Base-by-base conservation (phyloP, 1,140 invertebrate genomes). In the Cydia fagiglandana region DNA sequence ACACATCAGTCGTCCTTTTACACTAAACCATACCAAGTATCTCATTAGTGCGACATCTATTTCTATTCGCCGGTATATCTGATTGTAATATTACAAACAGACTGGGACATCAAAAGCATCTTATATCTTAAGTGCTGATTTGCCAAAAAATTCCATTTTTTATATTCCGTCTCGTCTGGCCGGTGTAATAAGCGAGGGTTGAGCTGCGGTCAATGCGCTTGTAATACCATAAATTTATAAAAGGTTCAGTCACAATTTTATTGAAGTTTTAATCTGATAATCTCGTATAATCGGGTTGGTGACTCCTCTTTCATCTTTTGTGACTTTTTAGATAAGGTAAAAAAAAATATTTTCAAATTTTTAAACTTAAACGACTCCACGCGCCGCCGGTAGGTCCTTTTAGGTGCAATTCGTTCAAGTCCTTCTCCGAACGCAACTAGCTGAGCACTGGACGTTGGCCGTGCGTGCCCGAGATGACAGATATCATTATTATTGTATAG, bases 51-150 rank as follows among this genome's bases (percentile, higher is more conserved):
- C 24, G 24, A 24, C 24, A 1, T 24, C 24, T 50, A 50, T 50
- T 50, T 0, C 0, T 4, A 15, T 12, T 47, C 45, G 13, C 4
- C 3, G 13, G 13, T 47, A 47, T 47, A 47, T 3, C 10, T 13
- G 10, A 47, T 47, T 47, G 13, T 6, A 13, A 50, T 17, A 7
- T 56, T 7, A 9, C 6, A 17, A 17, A 56, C 6, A 56, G 53
- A 56, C 15, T 56, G 53, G n/a, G 24, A 24, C 24, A 24, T 24
- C 24, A 24, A 17, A 56, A 20, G 53, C 5, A n/a, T 5, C 6
- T 56, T 56, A 50, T n/a, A 50, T 50, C 47, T 50, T 50, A 56
- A 56, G n/a, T 50, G 12, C 15, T 56, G 47, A 50, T 50, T 50
- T 56, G 53, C 17, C 20, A 17, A 56, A 5, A 56, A 56, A 0